phyloP scores from a whole-genome alignment of 2,113 vertebrate genomes.

The Synchiropus splendidus region DNA sequence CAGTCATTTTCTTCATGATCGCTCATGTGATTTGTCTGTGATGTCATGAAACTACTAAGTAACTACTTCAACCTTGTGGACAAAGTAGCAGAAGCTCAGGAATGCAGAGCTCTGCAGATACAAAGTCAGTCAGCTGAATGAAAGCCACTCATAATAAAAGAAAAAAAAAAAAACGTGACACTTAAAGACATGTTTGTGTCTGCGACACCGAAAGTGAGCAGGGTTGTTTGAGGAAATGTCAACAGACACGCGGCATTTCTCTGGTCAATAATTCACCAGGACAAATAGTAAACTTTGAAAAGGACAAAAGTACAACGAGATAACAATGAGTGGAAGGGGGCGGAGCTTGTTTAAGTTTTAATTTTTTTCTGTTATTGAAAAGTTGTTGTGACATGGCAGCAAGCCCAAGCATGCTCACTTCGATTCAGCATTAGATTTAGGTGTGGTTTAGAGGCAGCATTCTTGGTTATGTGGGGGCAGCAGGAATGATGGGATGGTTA shows the following conservation, averaged over 20 bases:
- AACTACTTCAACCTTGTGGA: conserved; percentile 24
- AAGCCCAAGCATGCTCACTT: too few relatives aligned
- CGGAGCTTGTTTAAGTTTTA: background rate
- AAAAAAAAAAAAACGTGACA: background rate
- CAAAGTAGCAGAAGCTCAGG: conserved; percentile 24
- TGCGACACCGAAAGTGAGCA: background rate
- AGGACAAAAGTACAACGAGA: conserved; percentile 55
- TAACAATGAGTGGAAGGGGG: conserved; percentile 25
- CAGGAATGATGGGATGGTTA: conserved; percentile 1
- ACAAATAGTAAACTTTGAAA: conserved; percentile 42
- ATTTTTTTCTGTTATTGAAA: background rate
- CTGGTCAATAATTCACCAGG: conserved; percentile 63
- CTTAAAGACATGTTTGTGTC: background rate
- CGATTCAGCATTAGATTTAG: too few relatives aligned
- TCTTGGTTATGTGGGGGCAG: too few relatives aligned
- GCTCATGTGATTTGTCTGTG: conserved; percentile 40
- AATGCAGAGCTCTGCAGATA: conserved; percentile 19
- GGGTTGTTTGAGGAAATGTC: conserved; percentile 18
- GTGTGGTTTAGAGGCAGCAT: too few relatives aligned
- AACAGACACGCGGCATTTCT: conserved; percentile 4
- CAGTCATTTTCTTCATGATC: conserved; percentile 28
- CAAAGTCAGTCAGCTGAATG: conserved; percentile 8
- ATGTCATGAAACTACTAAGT: conserved; percentile 32
- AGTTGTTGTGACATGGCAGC: background rate
- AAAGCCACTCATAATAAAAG: background rate